phyloP scores from a whole-genome alignment of 2,113 vertebrate genomes.

The Cyprinodon brontotheroides region DNA sequence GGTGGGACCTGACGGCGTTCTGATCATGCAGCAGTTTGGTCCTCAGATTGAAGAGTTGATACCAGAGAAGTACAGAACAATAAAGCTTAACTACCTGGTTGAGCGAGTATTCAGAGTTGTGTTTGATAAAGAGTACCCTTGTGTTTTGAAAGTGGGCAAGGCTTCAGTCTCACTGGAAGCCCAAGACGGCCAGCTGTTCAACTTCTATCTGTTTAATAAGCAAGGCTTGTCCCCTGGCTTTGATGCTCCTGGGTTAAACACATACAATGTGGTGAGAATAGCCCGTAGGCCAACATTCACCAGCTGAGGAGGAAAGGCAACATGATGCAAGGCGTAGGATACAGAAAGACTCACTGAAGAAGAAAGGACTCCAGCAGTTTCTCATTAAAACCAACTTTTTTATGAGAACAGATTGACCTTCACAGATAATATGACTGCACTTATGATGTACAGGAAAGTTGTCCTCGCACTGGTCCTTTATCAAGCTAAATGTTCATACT shows the following conservation, averaged over 20 bases:
- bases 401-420: neutral
- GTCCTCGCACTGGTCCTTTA: neutral
- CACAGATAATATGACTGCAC: conserved; percentile 1
- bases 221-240: conserved; percentile 88
- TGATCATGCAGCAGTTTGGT: conserved; percentile 93
- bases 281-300: conserved; percentile 76
- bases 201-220: conserved; percentile 86
- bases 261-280: conserved; percentile 87
- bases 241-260: conserved; percentile 91
- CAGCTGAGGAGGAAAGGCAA: conserved; percentile 44
- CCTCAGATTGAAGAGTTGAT: conserved; percentile 89
- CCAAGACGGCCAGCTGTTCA: conserved; percentile 90
- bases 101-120: conserved; percentile 89
- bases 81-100: conserved; percentile 87
- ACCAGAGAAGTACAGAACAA: conserved; percentile 86
- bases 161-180: conserved; percentile 89
- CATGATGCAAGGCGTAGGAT: neutral
- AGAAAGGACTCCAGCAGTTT: neutral
- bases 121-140: conserved; percentile 90
- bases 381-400: neutral
- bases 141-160: conserved; percentile 83
- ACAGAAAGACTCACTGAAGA: neutral
- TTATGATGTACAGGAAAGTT: conserved; percentile 12
- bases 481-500: conserved; percentile 8
- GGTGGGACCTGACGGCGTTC: conserved; percentile 80